Base-by-base conservation (phyloP, 1,140 invertebrate genomes). In the Steinernema khuongi region DNA sequence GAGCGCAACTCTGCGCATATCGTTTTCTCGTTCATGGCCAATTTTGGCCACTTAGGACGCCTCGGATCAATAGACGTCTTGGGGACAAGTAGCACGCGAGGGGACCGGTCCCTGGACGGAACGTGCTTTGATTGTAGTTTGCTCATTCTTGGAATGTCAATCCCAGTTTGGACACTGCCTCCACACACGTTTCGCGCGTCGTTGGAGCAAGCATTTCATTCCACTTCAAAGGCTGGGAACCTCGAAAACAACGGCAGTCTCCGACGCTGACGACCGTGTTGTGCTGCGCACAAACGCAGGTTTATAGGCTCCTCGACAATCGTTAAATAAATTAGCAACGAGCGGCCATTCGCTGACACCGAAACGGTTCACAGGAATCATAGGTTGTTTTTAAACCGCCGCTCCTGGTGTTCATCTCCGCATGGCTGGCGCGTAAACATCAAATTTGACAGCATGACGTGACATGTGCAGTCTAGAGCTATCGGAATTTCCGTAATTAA, bases 231-330 rank as follows among this genome's bases (percentile, higher is more conserved):
- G 50, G n/a, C n/a, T 26, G 50, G 50, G 50, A 60, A 22, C 50
- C 14, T n/a, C 50, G 50, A 60, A 60, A 60, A 60, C 50, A 60
- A 60, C 50, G 50, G 26, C 19, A 60, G 4, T 60, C 50, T 60
- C 50, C 50, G 36, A 7, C 50, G 22, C n/a, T n/a, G 26, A 60
- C 19, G 26, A 60, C 50, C 11, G 22, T 60, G 50, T 60, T 60
- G 26, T 60, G 14, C 50, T 60, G 50, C 7, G 50, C 50, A n/a
- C n/a, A 22, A 60, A 60, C 50, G 50, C 50, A 60, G 50, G 50
- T 60, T 60, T 60, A 26, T 26, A n/a, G n/a, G 11, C 50, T 14
- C 50, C 50, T 60, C 50, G 4, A 26, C 7, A 60, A 26, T 60
- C 50, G 50, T 7, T 60, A 60, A 60, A 60, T 60, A 60, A 60